A percentile compares a stretch with the other conserved stretches of the same genome.
Conservation (phyloP, 2,113 vertebrate species). For the Ceyx margarethae region DNA sequence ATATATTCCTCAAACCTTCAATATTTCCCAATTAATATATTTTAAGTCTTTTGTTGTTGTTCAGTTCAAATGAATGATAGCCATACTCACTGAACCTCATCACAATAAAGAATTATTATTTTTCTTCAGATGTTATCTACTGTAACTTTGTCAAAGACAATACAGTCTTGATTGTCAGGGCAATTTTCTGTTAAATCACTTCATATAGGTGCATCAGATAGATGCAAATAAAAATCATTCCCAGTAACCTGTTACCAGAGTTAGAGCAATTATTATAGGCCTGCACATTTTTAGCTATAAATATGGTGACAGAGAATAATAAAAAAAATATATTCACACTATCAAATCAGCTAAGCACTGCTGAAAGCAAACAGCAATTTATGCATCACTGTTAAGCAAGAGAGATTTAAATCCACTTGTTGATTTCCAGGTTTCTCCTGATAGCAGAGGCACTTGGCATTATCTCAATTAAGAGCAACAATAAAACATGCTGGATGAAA, state of each 20-base stretch:
- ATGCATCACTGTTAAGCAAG: conserved; percentile 31
- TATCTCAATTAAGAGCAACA: conserved; percentile 16
- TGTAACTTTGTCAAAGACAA: neutral
- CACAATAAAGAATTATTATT: neutral
- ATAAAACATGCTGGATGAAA: conserved; percentile 10
- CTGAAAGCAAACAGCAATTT: conserved; percentile 55
- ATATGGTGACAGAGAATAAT: neutral
- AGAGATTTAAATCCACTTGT: conserved; percentile 37
- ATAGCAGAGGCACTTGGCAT: neutral
- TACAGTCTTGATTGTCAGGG: neutral
- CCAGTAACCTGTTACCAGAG: neutral
- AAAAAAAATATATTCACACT: neutral
- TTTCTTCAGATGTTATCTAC: neutral
- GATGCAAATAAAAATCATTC: neutral
- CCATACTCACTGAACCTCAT: neutral
- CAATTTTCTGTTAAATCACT: neutral
- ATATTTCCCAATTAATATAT: neutral
- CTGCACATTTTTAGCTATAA: neutral
- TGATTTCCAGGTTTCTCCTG: conserved; percentile 10
- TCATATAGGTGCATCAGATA: neutral
- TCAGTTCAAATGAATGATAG: neutral
- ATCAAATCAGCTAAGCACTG: conserved; percentile 17
- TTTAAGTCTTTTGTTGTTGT: neutral
- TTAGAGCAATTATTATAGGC: neutral
- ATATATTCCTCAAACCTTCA: neutral